These are phyloP conservation scores for Epizoanthus rinbou DNA, from an alignment of 92 coral and sea anemone species.

Conservation along the genomic window DNA sequence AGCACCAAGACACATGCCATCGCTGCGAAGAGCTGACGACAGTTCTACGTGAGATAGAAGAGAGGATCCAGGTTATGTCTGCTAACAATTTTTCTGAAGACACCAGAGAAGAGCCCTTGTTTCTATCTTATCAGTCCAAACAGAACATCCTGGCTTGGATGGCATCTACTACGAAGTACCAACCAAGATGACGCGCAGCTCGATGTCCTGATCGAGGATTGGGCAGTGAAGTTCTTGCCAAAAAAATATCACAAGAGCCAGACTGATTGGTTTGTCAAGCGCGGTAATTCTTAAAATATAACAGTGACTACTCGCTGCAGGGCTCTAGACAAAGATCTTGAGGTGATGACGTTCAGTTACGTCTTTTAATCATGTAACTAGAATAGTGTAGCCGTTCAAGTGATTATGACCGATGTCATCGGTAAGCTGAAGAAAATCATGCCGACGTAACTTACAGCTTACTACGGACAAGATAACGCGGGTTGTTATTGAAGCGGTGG, in stretches of 20 bases:
- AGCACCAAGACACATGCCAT: slow-evolving; percentile 54
- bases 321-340: slow-evolving; percentile 46
- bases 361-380: slow-evolving; percentile 68
- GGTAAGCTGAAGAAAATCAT: slow-evolving; percentile 53
- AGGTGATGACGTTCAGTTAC: slow-evolving; percentile 71
- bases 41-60: slow-evolving; percentile 51
- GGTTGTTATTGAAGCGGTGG: slow-evolving; percentile 75
- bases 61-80: slow-evolving; percentile 40
- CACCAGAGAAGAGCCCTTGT: slow-evolving; percentile 59
- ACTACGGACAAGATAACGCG: slow-evolving; percentile 70
- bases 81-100: slow-evolving; percentile 53
- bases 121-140: slow-evolving; percentile 25
- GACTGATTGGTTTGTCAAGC: slow-evolving; percentile 63
- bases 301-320: slow-evolving; percentile 58
- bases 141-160: slow-evolving; percentile 62
- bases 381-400: slow-evolving; percentile 62
- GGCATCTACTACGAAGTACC: slow-evolving; percentile 57
- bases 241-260: slow-evolving; percentile 69
- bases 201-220: slow-evolving; percentile 54
- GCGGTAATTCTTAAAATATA: slow-evolving; percentile 64
- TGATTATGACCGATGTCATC: slow-evolving; percentile 61
- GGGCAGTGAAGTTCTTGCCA: slow-evolving; percentile 64
- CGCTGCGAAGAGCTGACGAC: slow-evolving; percentile 42
- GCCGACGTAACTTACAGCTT: slow-evolving; percentile 52
- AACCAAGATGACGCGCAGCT: slow-evolving; percentile 66